Evolutionary conservation across 2,888 invertebrate species (phyloP), one percentile per base, ranked within the genome.

Genomic region (Pachliopta kotzebuea): DNA sequence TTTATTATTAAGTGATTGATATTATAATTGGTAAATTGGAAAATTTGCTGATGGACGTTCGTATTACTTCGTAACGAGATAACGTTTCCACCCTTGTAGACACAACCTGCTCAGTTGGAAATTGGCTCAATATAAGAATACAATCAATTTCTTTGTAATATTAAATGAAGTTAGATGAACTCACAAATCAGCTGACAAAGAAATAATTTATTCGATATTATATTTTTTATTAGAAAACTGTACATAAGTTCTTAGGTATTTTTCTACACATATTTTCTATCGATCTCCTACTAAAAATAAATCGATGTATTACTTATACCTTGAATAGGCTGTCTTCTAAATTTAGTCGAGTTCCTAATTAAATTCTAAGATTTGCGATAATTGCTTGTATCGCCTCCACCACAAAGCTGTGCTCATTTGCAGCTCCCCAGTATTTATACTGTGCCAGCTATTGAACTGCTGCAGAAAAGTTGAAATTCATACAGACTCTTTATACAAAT

Each of bases 121-220:
- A 52, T 52, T 52, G 50, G 11, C 50, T 52, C 21, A 49, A 7
- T 7, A n/a, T 6, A 2, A 52, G 50, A 52, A 23, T 21, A 52
- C 50, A 21, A 23, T 52, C 50, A 21, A 52, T 52, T 21, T 52
- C 50, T 52, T 52, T 52, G 50, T n/a, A 52, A 52, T 11, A n/a
- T 52, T 52, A 52, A 21, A 21, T 14, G 23, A 21, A 52, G 21
- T 52, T 52, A 21, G 3, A 21, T 52, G 14, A 52, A 52, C 21
- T 11, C 21, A 20, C 14, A 11, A 21, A 1, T 45, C 14, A 21
- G 23, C 50, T 52, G 50, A 52, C 50, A 23, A 52, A 52, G 11
- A 52, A 52, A 52, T 52, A 21, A 52, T 21, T 52, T 23, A 52
- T 52, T n/a, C n/a, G 21, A 11, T 21, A 52, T 52, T 52, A 52